These are phyloP conservation scores for Sylvilagus floridanus DNA, from an alignment of 2,797 vertebrate genomes.

Conservation along the genomic window DNA sequence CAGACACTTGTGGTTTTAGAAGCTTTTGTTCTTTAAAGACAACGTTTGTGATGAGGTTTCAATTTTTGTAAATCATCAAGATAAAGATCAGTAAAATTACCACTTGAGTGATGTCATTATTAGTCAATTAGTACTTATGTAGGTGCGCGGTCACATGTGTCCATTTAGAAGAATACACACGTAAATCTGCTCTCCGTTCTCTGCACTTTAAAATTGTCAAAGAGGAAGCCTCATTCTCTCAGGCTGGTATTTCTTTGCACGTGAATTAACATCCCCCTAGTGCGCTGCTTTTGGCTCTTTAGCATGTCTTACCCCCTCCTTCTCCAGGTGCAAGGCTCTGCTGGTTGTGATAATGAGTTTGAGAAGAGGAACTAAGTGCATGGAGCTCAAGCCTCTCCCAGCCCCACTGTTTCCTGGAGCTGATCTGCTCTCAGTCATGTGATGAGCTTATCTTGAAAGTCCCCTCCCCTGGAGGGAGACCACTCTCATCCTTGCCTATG, in stretches of 20 bases:
- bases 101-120: background rate
- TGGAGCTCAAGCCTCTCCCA: background rate
- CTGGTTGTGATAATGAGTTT: background rate
- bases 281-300: background rate
- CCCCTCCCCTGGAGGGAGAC: background rate
- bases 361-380: background rate
- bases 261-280: background rate
- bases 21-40: slow-evolving; percentile 1
- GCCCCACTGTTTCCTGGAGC: background rate
- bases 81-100: background rate
- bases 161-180: background rate
- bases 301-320: fast-evolving
- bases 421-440: background rate
- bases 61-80: background rate
- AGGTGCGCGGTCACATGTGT: background rate
- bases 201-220: background rate
- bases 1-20: background rate
- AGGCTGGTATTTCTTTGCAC: background rate
- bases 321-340: background rate
- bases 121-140: background rate
- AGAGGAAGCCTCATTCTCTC: background rate
- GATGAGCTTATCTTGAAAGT: background rate
- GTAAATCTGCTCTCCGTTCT: background rate
- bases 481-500: too few relatives aligned
- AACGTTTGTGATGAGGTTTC: background rate